Base-by-base conservation (phyloP, 2,797 vertebrate species). In the Poeciliopsis presidionis region DNA sequence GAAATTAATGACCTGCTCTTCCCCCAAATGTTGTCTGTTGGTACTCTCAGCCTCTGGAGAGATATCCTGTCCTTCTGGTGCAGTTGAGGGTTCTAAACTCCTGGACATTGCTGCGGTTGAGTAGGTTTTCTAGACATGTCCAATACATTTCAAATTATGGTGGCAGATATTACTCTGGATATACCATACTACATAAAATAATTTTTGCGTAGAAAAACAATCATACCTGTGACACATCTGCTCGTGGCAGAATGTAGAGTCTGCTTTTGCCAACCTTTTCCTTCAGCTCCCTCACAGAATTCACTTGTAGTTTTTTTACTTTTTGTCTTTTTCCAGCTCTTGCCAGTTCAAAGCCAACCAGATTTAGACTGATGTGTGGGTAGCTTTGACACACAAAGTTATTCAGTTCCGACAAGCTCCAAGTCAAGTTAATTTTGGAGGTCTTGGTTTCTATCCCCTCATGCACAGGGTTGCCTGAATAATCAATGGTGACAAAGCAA, bases 271-370 rank as follows among this genome's bases (percentile, higher is more conserved):
- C 43, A 46, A 46, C n/a, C 12, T 46, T 46, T 71, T 46, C 43
- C 43, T 71, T 71, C 43, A 71, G 69, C 43, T 71, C 69, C n/a
- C 43, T 71, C 43, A 71, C 69, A 71, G 43, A 46, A 71, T 46
- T 71, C 25, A 46, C 69, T 46, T 71, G 69, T 45, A 46, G 13
- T 45, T 45, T 70, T 70, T 70, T 45, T 45, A 70, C 0, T 25
- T 70, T 70, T 45, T 4, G 11, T 71, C 43, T 25, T 71, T 71
- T 46, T 13, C 69, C 69, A 46, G 69, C 43, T 6, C 69, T 28
- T 71, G 22, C 41, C 69, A 46, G 2, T 28, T 71, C 69, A 71
- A 46, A 45, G 41, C 69, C 69, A 46, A 46, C 41, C 69, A 71
- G 14, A 71, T 71, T 46, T 30, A 71, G 22, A 4, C 69, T 71